Evolutionary conservation across 2,888 invertebrate genomes (phyloP).

Genomic region (Lasius fuliginosus): DNA sequence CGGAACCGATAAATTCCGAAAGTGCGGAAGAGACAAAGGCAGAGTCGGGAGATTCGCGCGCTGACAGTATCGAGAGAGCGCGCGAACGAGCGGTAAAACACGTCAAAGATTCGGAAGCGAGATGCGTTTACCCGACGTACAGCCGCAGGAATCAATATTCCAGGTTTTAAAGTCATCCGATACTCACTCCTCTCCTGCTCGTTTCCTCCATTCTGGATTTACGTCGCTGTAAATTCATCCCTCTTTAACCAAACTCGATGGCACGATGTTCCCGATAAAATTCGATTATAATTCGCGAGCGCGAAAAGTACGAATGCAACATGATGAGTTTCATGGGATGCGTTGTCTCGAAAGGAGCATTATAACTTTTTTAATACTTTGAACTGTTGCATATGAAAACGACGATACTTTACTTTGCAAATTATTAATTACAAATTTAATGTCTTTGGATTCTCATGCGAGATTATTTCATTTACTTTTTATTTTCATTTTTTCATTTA

Average conservation of each 20-base stretch:
- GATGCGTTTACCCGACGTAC: slow-evolving; percentile 56
- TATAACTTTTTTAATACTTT: neutral
- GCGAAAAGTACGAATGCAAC: neutral
- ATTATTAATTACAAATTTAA: neutral
- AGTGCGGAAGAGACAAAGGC: slow-evolving; percentile 53
- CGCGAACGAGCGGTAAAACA: slow-evolving; percentile 38
- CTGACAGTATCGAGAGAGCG: slow-evolving; percentile 58
- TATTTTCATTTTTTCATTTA: neutral
- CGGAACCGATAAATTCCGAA: slow-evolving; percentile 61
- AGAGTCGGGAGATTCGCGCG: slow-evolving; percentile 35
- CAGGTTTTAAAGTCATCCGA: slow-evolving; percentile 52
- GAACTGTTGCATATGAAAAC: neutral
- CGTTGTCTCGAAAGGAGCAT: neutral
- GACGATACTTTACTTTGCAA: neutral
- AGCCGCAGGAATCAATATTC: slow-evolving; percentile 60
- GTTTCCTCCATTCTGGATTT: slow-evolving; percentile 35
- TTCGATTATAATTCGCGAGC: slow-evolving; percentile 32
- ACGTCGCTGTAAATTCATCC: slow-evolving; percentile 24
- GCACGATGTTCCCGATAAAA: slow-evolving; percentile 5
- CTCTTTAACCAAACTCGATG: slow-evolving; percentile 32
- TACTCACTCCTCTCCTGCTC: slow-evolving; percentile 16
- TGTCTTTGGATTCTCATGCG: neutral
- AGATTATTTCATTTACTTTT: neutral
- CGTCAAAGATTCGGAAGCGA: slow-evolving; percentile 60
- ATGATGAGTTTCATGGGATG: neutral